Evolutionary conservation across 2,888 invertebrate genomes (phyloP).

Genomic region (Argyra leucocephala): DNA sequence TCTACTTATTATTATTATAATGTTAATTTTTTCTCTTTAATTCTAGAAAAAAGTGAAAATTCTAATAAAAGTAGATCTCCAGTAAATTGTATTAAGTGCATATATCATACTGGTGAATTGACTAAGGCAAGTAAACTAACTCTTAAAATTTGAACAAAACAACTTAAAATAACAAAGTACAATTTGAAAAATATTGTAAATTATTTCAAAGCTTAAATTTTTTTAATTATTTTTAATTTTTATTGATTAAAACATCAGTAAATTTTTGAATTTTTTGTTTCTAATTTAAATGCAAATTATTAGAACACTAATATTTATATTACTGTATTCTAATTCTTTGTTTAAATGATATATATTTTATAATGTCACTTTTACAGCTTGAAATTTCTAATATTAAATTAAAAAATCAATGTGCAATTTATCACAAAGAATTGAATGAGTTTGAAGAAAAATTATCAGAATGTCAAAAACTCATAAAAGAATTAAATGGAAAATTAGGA

Average conservation of each 20-base stretch:
- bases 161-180: no score
- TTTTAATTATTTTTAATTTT: no score
- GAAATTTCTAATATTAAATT: constrained; percentile 39
- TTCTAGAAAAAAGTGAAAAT: not conserved
- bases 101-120: not conserved
- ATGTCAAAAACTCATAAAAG: constrained; percentile 32
- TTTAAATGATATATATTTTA: not conserved
- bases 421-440: constrained; percentile 33
- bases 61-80: not conserved
- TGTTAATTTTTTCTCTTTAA: not conserved
- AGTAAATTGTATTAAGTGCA: not conserved
- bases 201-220: not conserved
- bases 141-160: no score
- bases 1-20: not conserved
- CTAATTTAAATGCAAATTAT: no score
- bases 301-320: no score
- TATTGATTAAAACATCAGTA: no score
- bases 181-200: not conserved
- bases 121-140: not conserved
- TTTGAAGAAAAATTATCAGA: constrained; percentile 36
- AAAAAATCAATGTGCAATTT: constrained; percentile 31
- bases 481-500: constrained; percentile 37
- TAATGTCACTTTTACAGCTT: constrained; percentile 28
- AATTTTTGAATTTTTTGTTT: no score
- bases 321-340: constrained; percentile 12